phyloP scores from a whole-genome alignment of 1,140 invertebrate genomes.

The Marisa cornuarietis region DNA sequence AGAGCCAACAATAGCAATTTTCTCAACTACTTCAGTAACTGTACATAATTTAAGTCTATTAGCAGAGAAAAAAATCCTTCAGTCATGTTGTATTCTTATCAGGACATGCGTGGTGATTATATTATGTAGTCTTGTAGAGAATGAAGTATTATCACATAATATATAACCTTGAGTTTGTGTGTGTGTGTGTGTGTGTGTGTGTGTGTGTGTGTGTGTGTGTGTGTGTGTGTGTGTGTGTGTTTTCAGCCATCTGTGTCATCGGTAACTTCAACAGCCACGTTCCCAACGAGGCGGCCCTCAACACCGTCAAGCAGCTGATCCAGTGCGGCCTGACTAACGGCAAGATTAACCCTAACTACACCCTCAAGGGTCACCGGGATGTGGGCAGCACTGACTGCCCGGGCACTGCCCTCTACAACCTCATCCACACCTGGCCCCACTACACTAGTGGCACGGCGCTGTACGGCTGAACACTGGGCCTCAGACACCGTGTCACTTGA shows the following conservation, averaged over 20 bases:
- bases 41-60: too few relatives aligned
- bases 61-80: too few relatives aligned
- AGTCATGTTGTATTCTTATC: too few relatives aligned
- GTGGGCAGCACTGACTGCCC: conserved; percentile 44
- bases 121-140: background rate
- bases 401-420: conserved; percentile 63
- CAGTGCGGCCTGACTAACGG: conserved; percentile 40
- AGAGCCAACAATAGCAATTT: too few relatives aligned
- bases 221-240: conserved; percentile 1
- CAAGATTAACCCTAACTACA: conserved; percentile 41
- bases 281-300: conserved; percentile 43
- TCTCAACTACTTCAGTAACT: too few relatives aligned
- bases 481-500: too few relatives aligned
- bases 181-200: conserved; percentile 2
- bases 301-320: conserved; percentile 43
- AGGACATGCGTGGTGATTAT: too few relatives aligned
- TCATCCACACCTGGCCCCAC: conserved; percentile 62
- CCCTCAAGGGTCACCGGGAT: conserved; percentile 49
- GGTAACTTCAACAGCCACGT: conserved; percentile 65
- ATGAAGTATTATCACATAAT: background rate
- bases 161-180: background rate
- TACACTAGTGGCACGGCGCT: background rate
- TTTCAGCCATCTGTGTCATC: conserved; percentile 69
- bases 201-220: conserved; percentile 2
- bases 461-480: background rate